These are phyloP conservation scores for Zaprionus obscuricornis DNA, from an alignment of 2,888 invertebrate species.

Conservation along the genomic window DNA sequence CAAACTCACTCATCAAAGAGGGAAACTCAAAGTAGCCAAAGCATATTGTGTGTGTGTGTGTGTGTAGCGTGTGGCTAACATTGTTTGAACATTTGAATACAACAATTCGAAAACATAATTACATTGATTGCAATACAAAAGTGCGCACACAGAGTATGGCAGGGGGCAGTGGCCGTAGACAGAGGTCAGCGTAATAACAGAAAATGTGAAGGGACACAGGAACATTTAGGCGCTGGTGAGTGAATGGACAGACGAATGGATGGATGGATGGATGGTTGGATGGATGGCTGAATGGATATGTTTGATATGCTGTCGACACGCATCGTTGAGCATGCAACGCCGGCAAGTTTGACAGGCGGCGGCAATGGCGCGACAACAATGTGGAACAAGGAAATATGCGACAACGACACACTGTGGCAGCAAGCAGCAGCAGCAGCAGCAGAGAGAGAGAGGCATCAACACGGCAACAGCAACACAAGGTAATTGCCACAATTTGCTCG, in stretches of 20 bases:
- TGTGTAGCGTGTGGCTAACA: constrained; percentile 13
- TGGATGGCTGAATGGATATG: constrained; percentile 54
- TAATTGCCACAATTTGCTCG: constrained; percentile 80
- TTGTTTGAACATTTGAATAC: constrained; percentile 33
- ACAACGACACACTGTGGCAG: constrained; percentile 12
- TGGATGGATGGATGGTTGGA: constrained; percentile 12
- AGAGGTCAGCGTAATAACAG: constrained; percentile 4
- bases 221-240: constrained; percentile 34
- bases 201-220: constrained; percentile 31
- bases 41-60: too few species aligned
- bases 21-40: too few species aligned
- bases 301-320: constrained; percentile 76
- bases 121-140: constrained; percentile 66
- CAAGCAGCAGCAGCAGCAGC: background rate
- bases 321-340: constrained; percentile 72
- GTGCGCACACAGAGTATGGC: constrained; percentile 14
- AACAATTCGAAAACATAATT: constrained; percentile 70
- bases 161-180: constrained; percentile 1
- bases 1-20: too few species aligned
- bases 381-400: constrained; percentile 64
- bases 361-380: constrained; percentile 51
- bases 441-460: background rate
- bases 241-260: constrained; percentile 20
- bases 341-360: constrained; percentile 54
- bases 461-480: constrained; percentile 26